phyloP scores from a whole-genome alignment of 2,113 vertebrate species.

The Syngnathus typhle region DNA sequence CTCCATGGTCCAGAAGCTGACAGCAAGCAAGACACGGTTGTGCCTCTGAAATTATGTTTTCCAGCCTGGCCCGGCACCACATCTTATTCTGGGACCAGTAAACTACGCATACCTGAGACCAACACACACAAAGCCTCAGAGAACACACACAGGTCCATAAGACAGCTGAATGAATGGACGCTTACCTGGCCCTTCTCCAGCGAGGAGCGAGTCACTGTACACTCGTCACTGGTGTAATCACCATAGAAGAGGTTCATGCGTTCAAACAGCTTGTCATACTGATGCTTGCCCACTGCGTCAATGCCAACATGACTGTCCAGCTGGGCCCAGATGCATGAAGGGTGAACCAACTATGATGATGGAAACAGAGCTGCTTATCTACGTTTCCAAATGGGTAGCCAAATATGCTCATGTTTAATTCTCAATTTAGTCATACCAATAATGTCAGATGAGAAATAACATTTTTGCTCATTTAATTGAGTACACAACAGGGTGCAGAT shows the following conservation, averaged over 20 bases:
- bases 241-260: conserved; percentile 70
- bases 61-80: conserved; percentile 69
- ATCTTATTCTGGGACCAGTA: conserved; percentile 53
- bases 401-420: not conserved
- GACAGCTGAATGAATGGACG: not conserved
- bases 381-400: not conserved
- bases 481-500: not conserved
- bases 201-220: conserved; percentile 30
- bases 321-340: conserved; percentile 65
- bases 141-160: not conserved
- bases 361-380: not conserved
- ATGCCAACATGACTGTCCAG: conserved; percentile 16
- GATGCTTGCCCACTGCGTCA: conserved; percentile 2
- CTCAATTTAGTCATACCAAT: not conserved
- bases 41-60: conserved; percentile 41
- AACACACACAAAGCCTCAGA: not conserved
- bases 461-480: not conserved
- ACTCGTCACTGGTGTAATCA: conserved; percentile 32
- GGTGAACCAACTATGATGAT: conserved; percentile 57
- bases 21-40: conserved; percentile 43
- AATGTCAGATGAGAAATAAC: no score
- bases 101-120: conserved; percentile 62
- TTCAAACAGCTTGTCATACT: conserved; percentile 50
- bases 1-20: conserved; percentile 66
- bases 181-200: conserved; percentile 62